phyloP scores from a whole-genome alignment of 1,140 invertebrate species.

The Thaumetopoea pityocampa region DNA sequence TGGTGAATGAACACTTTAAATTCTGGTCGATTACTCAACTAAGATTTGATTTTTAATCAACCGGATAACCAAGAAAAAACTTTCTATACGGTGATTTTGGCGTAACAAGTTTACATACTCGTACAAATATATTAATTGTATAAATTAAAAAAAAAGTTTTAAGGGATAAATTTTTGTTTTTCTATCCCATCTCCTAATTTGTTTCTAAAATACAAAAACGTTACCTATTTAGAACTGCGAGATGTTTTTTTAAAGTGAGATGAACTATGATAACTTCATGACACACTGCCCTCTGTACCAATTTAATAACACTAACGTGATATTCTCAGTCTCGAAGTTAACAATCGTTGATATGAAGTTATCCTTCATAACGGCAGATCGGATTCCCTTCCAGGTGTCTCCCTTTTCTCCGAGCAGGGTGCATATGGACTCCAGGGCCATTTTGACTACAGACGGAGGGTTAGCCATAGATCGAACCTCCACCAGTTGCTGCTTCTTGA shows the following conservation, averaged over 20 bases:
- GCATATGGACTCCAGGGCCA: slow-evolving; percentile 97
- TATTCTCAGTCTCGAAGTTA: slow-evolving; percentile 96
- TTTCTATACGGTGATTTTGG: too few relatives aligned
- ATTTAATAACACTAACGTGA: slow-evolving; percentile 84
- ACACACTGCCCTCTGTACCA: too few relatives aligned
- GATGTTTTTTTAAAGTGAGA: slow-evolving; percentile 28
- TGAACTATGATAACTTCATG: too few relatives aligned
- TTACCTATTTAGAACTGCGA: slow-evolving; percentile 6
- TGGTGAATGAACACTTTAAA: too few relatives aligned
- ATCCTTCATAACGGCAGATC: slow-evolving; percentile 95
- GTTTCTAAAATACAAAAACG: slow-evolving; percentile 9
- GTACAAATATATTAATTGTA: too few relatives aligned
- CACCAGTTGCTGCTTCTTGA: slow-evolving; percentile 97
- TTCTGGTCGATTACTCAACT: too few relatives aligned
- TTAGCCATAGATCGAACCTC: slow-evolving; percentile 96
- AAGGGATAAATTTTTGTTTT: too few relatives aligned
- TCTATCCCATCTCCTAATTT: too few relatives aligned
- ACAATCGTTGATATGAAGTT: slow-evolving; percentile 99
- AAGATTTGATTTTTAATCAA: too few relatives aligned
- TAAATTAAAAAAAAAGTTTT: too few relatives aligned
- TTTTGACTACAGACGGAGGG: slow-evolving; percentile 94
- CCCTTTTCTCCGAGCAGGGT: slow-evolving; percentile 93
- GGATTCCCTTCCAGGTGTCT: slow-evolving; percentile 95
- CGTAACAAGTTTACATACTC: too few relatives aligned
- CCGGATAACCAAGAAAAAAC: too few relatives aligned